Base-by-base conservation (phyloP, 2,888 invertebrate genomes). In the Tipula helvola region DNA sequence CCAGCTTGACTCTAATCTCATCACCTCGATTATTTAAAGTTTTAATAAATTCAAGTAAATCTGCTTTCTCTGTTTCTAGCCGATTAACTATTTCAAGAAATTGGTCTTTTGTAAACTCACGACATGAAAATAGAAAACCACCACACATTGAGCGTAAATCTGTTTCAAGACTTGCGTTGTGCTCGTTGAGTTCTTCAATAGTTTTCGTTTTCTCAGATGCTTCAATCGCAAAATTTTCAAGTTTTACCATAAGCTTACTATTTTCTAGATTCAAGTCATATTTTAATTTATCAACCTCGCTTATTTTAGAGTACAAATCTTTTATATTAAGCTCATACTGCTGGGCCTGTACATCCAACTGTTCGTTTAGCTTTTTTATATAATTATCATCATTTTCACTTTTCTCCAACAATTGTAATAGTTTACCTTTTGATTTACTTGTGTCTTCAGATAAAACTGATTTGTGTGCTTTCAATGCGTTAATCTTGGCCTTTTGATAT, bases 371-470 rank as follows among this genome's bases (percentile, higher is more conserved):
- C 41, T 93, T 93, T 87, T 93, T 92, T 36, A 96, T 93, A 42
- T 94, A 91, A 87, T 94, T 91, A 88, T 95, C 94, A 88, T 95
- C 95, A 88, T 93, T 93, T 44, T 92, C 93, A 87, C 93, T 93
- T 89, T 95, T 95, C 88, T 95, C 94, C 39, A 93, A 92, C 87
- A 95, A 90, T 0, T 94, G 93, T 57, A 92, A 91, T 87, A 94
- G 92, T 88, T 94, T 95, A 47, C 93, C 92, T 89, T 94, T 94
- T 42, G 93, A 91, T 0, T 91, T 92, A 0, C 91, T 91, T 13
- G 93, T 90, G 87, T 96, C 96, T 87, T 93, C 93, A 89, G 95
- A 95, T 36, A 96, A 90, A 86, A 94, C 95, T 89, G 93, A 94
- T 87, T 94, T 93, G 88, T 96, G 93, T 42, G 95, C 95, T 90